Evolutionary conservation across 2,797 vertebrate genomes (phyloP), one percentile per base, ranked within the genome.

Genomic region (Characodon lateralis): DNA sequence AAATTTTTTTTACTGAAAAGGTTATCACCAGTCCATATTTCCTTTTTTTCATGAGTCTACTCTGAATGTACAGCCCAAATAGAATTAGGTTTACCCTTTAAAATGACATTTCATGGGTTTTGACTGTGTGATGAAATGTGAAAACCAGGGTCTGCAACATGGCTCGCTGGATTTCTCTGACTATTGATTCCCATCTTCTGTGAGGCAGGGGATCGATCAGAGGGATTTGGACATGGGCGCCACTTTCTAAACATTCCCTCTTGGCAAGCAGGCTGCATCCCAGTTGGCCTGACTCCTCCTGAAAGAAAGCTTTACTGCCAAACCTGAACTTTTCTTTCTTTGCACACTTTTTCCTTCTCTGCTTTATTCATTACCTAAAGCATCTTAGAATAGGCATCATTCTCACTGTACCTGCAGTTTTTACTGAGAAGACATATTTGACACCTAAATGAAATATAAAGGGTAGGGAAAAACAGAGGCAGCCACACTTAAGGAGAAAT

Each of bases 111-210:
- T 94, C 91, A 95, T 91, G 91, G 93, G 81, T 92, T 87, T 89
- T 91, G 92, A 79, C 80, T 83, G 80, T 91, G 90, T 94, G 92
- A 89, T 93, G 85, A 94, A 94, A 93, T 92, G 86, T 86, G 88
- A 89, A 92, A 93, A 91, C 94, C 89, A 85, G 89, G 87, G 77
- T 90, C 81, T 91, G 91, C 89, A 89, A 91, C 84, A 75, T 90
- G 81, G 91, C 89, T 86, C 39, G 77, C 85, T 92, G 93, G 92
- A 95, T 95, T 95, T 94, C 92, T 93, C 92, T 89, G 83, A 86
- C 85, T 95, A 96, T 96, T 88, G 95, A 96, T 96, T 93, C 83
- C 83, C 85, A 88, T 91, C 90, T 90, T 89, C 87, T 87, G 90
- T 77, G 88, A 92, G 89, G 86, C 91, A 77, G 83, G 56, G 71